A percentile compares a stretch with the other conserved stretches of the same genome.
These are phyloP conservation scores for Cettia cetti DNA, from an alignment of 2,113 vertebrate species.

Conservation along the genomic window DNA sequence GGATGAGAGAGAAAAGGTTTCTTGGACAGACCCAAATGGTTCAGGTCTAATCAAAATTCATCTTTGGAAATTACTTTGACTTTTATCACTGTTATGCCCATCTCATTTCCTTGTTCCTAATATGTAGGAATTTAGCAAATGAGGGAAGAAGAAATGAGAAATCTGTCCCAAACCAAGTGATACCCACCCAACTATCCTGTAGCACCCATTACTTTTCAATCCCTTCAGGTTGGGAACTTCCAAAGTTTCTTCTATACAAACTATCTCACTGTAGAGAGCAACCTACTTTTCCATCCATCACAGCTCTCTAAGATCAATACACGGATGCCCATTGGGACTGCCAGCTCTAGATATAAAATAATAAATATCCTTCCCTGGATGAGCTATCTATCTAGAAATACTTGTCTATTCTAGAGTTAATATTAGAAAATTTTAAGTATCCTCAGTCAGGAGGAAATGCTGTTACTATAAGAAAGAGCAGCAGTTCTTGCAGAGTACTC, in stretches of 20 bases:
- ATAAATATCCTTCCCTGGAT: not conserved
- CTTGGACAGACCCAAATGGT: not conserved
- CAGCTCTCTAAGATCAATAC: not conserved
- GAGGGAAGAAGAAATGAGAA: not conserved
- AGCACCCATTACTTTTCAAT: not conserved
- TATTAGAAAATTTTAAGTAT: not conserved
- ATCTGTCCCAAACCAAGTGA: not conserved
- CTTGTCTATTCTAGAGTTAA: not conserved
- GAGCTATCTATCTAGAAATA: not conserved
- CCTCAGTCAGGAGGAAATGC: not conserved
- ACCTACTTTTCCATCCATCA: not conserved
- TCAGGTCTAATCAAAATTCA: not conserved
- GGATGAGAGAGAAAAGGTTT: not conserved
- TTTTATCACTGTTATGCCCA: not conserved
- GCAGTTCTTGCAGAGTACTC: not conserved
- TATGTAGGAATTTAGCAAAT: not conserved
- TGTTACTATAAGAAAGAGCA: not conserved
- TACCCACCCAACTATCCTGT: not conserved
- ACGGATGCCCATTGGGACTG: not conserved
- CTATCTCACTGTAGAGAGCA: not conserved
- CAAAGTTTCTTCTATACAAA: not conserved
- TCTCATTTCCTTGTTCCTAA: not conserved
- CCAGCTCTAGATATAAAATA: not conserved
- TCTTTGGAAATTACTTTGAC: not conserved
- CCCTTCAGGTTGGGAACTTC: not conserved